Evolutionary conservation across 2,113 vertebrate genomes (phyloP).

Genomic region (Corythoichthys haematopterus): DNA sequence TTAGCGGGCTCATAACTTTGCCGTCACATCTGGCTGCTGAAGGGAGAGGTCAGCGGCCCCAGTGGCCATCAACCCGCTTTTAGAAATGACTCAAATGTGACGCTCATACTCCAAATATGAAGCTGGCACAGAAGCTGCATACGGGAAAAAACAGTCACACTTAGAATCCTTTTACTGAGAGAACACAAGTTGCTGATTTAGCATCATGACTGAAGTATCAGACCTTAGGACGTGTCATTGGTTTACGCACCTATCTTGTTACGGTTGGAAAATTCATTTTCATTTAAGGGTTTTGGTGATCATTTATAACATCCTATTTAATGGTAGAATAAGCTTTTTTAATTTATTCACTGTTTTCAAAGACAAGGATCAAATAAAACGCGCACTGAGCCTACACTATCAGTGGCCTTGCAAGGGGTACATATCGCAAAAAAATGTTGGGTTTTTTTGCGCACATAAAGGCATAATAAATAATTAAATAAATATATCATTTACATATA

Average conservation of each 20-base stretch:
- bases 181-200: slow-evolving; percentile 37
- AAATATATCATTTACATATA: too few species aligned
- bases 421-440: too few species aligned
- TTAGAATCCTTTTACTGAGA: slow-evolving; percentile 28
- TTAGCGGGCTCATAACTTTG: slow-evolving; percentile 40
- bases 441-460: too few species aligned
- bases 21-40: slow-evolving; percentile 58
- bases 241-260: background rate
- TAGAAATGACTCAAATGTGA: slow-evolving; percentile 48
- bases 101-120: slow-evolving; percentile 49
- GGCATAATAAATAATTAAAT: too few species aligned
- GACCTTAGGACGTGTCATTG: background rate
- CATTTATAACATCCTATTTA: background rate
- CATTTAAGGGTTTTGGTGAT: background rate
- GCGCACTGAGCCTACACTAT: too few species aligned
- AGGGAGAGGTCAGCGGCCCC: slow-evolving; percentile 52
- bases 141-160: slow-evolving; percentile 23
- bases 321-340: background rate
- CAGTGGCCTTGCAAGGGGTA: too few species aligned
- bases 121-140: slow-evolving; percentile 6
- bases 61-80: slow-evolving; percentile 36
- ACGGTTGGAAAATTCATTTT: background rate
- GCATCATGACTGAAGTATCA: slow-evolving; percentile 8
- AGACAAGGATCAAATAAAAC: too few species aligned
- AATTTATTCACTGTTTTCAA: background rate